Evolutionary conservation across 2,888 invertebrate genomes (phyloP).

Genomic region (Pyralis farinalis): DNA sequence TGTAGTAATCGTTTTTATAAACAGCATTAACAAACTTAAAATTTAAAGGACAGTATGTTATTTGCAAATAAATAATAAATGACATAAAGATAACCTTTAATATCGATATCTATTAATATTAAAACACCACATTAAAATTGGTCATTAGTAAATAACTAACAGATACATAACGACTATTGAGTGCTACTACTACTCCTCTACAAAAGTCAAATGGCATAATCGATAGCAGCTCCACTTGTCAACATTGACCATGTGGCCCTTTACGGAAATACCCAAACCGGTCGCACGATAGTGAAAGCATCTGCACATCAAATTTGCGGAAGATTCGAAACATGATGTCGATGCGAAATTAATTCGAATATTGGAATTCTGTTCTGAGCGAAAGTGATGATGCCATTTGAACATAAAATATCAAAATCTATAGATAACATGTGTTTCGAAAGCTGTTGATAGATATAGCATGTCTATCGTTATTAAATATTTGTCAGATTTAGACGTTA

Average conservation of each 20-base stretch:
- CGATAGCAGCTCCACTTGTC: conserved; percentile 16
- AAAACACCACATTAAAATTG: too few species aligned
- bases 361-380: conserved; percentile 7
- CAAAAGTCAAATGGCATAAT: not conserved
- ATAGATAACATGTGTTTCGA: conserved; percentile 4
- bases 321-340: conserved; percentile 8
- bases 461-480: too few species aligned
- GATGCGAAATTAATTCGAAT: conserved; percentile 17
- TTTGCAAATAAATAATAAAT: too few species aligned
- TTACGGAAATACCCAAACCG: conserved; percentile 36
- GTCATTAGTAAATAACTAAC: too few species aligned
- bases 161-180: not conserved
- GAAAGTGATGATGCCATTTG: conserved; percentile 11
- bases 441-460: not conserved
- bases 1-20: too few species aligned
- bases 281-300: conserved; percentile 52
- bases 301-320: conserved; percentile 6
- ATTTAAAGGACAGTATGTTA: too few species aligned
- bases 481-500: too few species aligned
- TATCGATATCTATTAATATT: too few species aligned
- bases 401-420: conserved; percentile 13
- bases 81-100: too few species aligned
- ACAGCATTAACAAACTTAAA: too few species aligned
- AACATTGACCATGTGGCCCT: conserved; percentile 21
- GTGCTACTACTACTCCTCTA: not conserved